Percentiles rank a stretch among this genome's conserved stretches.
These are phyloP conservation scores for Agrilus biguttatus DNA, from an alignment of 2,888 invertebrate species.

Conservation along the genomic window DNA sequence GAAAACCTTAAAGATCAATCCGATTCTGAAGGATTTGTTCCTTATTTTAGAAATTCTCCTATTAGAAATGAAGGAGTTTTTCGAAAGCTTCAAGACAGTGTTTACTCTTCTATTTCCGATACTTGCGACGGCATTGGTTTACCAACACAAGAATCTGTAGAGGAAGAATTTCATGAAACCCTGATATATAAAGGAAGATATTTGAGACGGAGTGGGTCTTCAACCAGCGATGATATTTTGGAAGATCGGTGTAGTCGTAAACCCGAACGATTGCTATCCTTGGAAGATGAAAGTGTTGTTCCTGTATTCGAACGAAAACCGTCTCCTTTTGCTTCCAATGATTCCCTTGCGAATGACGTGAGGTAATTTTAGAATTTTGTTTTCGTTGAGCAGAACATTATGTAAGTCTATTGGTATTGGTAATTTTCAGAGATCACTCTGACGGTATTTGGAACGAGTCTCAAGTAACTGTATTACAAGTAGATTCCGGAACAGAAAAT, in stretches of 20 bases:
- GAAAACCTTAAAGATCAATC: conserved; percentile 37
- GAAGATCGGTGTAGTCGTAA: conserved; percentile 9
- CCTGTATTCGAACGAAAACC: conserved; percentile 36
- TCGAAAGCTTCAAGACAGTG: conserved; percentile 23
- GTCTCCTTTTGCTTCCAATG: conserved; percentile 69
- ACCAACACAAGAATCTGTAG: conserved; percentile 33
- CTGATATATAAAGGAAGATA: conserved; percentile 62
- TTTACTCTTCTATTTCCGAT: conserved; percentile 24
- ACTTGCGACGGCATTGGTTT: conserved; percentile 19
- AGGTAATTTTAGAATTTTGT: conserved; percentile 22
- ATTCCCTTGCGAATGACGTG: conserved; percentile 66
- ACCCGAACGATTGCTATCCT: conserved; percentile 22
- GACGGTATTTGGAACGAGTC: conserved; percentile 85
- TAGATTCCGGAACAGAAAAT: conserved; percentile 53
- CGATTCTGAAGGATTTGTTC: conserved; percentile 17
- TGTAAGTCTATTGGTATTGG: not conserved
- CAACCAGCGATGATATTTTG: conserved; percentile 25
- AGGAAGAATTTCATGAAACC: conserved; percentile 71
- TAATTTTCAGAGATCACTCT: conserved; percentile 53
- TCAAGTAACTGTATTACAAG: conserved; percentile 68
- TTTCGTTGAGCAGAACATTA: not conserved
- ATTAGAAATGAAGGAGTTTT: conserved; percentile 45
- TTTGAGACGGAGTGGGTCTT: conserved; percentile 42
- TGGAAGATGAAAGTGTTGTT: conserved; percentile 37
- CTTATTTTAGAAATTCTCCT: conserved; percentile 39